These are phyloP conservation scores for Gracilinanus agilis DNA, from an alignment of 2,113 vertebrate genomes.

Conservation along the genomic window DNA sequence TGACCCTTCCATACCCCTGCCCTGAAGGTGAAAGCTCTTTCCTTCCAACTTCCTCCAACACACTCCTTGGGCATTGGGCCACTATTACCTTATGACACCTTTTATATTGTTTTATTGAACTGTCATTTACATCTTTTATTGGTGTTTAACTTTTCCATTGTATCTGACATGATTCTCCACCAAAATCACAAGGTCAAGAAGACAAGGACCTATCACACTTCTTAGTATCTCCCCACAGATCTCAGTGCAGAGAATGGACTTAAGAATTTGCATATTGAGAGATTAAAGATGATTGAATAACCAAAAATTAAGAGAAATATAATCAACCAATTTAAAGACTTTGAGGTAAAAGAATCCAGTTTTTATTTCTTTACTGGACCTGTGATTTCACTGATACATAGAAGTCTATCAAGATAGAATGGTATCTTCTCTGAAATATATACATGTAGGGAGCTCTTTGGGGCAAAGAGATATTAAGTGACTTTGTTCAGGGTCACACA, in stretches of 20 bases:
- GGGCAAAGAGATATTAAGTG: neutral
- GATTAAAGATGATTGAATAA: neutral
- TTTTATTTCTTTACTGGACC: neutral
- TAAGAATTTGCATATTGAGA: neutral
- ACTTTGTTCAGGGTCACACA: neutral
- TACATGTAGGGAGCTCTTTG: neutral
- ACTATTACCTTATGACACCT: neutral
- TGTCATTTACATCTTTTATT: neutral
- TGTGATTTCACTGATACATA: neutral
- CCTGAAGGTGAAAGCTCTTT: neutral
- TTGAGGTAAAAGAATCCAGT: neutral
- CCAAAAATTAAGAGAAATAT: neutral
- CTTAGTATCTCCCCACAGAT: neutral
- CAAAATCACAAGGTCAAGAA: neutral
- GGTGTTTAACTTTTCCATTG: neutral
- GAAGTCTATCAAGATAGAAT: neutral
- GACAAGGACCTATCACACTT: neutral
- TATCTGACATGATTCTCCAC: neutral
- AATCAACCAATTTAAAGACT: neutral
- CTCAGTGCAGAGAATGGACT: neutral
- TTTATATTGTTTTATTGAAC: neutral
- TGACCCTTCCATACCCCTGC: neutral
- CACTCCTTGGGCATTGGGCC: neutral
- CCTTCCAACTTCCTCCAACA: neutral
- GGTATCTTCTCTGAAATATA: neutral